phyloP scores from a whole-genome alignment of 2,113 vertebrate genomes.

The Thunnus maccoyii region DNA sequence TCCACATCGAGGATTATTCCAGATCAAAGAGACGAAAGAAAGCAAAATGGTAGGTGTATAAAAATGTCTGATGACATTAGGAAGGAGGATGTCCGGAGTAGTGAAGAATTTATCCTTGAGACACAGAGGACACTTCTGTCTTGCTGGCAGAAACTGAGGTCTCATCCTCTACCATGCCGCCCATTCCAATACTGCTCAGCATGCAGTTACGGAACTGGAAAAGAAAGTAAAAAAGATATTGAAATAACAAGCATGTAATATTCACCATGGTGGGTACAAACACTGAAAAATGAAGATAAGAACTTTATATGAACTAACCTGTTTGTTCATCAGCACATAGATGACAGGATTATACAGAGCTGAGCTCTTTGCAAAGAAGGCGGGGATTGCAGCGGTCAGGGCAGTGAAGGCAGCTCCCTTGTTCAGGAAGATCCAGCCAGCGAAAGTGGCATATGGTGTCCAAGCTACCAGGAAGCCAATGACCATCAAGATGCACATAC shows the following conservation, averaged over 20 bases:
- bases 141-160: slow-evolving; percentile 87
- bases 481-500: slow-evolving; percentile 88
- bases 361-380: slow-evolving; percentile 90
- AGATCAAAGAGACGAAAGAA: slow-evolving; percentile 56
- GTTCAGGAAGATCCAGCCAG: slow-evolving; percentile 89
- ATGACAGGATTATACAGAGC: slow-evolving; percentile 84
- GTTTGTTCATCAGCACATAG: slow-evolving; percentile 87
- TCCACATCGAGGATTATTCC: slow-evolving; percentile 38
- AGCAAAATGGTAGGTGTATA: slow-evolving; percentile 38
- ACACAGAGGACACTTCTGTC: slow-evolving; percentile 88
- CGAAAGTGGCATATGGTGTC: slow-evolving; percentile 83
- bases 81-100: slow-evolving; percentile 6
- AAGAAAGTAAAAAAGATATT: background rate
- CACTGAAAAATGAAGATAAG: too few relatives aligned
- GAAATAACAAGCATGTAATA: background rate
- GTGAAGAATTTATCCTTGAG: slow-evolving; percentile 64
- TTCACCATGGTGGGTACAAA: background rate
- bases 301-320: slow-evolving; percentile 74
- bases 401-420: slow-evolving; percentile 84
- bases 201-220: slow-evolving; percentile 90
- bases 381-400: slow-evolving; percentile 81
- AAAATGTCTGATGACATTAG: slow-evolving; percentile 26
- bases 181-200: slow-evolving; percentile 87
- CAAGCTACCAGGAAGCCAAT: slow-evolving; percentile 85
- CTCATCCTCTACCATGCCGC: slow-evolving; percentile 87